Base-by-base conservation (phyloP, 2,113 vertebrate genomes). In the Oceanites oceanicus region DNA sequence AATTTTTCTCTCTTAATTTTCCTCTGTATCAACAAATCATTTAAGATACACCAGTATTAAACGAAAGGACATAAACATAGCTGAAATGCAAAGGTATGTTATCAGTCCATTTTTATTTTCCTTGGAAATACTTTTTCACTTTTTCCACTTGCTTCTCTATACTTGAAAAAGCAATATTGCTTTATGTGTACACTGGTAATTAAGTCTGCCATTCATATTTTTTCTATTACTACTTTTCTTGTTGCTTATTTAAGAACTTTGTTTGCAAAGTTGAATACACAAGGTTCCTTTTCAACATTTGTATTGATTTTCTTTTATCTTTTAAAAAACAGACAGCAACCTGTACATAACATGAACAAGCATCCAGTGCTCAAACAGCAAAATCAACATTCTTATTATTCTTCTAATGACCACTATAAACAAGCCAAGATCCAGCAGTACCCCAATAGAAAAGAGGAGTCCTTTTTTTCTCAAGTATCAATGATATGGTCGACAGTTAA, bases 241-340 rank as follows among this genome's bases (percentile, higher is more conserved):
- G 32, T 42, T 66, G 71, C 49, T 93, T 94, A 88, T 87, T 92
- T 65, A 86, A 93, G 66, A 96, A 89, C 42, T 96, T 95, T 79
- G 42, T 75, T 95, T 91, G 70, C 78, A 52, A 95, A 94, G 73
- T 61, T 82, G 89, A 93, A 93, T 79, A 56, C 55, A 63, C 40
- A 72, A 90, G 61, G 34, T 73, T 95, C 72, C 44, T 94, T 96
- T 93, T 72, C 66, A 85, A 72, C 59, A 77, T 66, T 59, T 70
- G 7, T 26, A 96, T 96, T 95, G 97, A 97, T 96, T 96, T 95
- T 90, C 66, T 62, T 95, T 93, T 94, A 86, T 89, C 79, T 88
- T 95, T 90, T 74, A 85, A 80, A 52, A 89, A 82, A 86, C 74
- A 78, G 58, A 75, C 50, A 86, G 71, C 49, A 94, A 89, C 63